Base-by-base conservation (phyloP, 2,113 vertebrate species). In the Gasterosteus nipponicus region DNA sequence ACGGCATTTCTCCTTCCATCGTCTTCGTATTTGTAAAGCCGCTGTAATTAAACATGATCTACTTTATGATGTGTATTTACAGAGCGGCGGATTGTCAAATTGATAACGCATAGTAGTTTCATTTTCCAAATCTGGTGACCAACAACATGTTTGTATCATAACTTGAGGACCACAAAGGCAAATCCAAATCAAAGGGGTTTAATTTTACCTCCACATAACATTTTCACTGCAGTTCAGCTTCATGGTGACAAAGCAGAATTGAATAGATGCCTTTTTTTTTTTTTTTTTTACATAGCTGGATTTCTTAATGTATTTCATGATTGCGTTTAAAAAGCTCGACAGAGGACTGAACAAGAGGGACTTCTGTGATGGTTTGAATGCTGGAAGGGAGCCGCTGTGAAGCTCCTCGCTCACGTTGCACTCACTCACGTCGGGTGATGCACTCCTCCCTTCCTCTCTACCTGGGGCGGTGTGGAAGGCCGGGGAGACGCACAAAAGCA, bases 401-500 rank as follows among this genome's bases (percentile, higher is more conserved):
- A 87, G 86, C 89, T 88, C 84, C 63, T 64, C 66, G 39, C 61
- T 63, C 61, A 35, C 64, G 59, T 26, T 39, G 51, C 70, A 31
- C 81, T 82, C 82, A 59, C 64, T 82, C 81, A 84, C 82, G 80
- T 63, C 76, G 78, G 86, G 78, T 78, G 87, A 86, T 89, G 87
- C 87, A 87, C 75, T 89, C 79, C 77, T 90, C 84, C 83, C 85
- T 90, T 89, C 85, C 91, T 84, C 84, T 89, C 78, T 88, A 92
- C 92, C 90, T 93, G 89, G 75, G 91, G 91, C 92, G 67, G 87
- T 77, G 84, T 60, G 84, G 87, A 88, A 87, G 90, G 80, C 86
- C 82, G 49, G 60, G 73, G 87, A 90, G 75, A 87, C 69, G 51
- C 85, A 94, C 90, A 94, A 93, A 93, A 92, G 91, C 89, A 90